Evolutionary conservation across 2,113 vertebrate species (phyloP).

Genomic region (Mastomys natalensis): DNA sequence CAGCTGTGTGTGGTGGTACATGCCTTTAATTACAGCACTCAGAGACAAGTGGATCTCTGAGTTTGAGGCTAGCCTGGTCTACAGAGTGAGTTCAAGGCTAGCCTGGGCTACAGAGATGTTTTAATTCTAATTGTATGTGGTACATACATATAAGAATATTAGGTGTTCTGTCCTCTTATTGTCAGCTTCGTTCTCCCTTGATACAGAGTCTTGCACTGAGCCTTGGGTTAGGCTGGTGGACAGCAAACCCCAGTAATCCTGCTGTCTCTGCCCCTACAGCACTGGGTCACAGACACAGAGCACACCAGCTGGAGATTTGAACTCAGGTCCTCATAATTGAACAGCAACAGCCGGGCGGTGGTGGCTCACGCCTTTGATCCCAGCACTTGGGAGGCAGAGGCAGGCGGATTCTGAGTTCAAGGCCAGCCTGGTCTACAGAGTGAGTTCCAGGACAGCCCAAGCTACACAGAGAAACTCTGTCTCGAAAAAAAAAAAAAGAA

Average conservation of each 20-base stretch:
- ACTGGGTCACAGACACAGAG: background rate
- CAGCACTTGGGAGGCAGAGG: too few relatives aligned
- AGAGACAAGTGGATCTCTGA: background rate
- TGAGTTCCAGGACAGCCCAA: too few relatives aligned
- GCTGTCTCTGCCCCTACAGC: background rate
- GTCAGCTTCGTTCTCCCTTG: background rate
- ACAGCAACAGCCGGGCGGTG: too few relatives aligned
- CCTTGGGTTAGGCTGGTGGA: background rate
- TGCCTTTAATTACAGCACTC: background rate
- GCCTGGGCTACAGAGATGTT: background rate
- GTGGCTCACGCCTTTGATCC: too few relatives aligned
- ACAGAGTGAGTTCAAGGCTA: background rate
- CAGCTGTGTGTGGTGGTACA: background rate
- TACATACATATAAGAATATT: background rate
- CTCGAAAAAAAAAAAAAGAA: too few relatives aligned
- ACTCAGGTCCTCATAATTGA: background rate
- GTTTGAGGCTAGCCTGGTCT: background rate
- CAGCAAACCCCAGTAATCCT: background rate
- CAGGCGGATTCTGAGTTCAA: too few relatives aligned
- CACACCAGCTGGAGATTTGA: background rate
- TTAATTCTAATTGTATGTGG: background rate
- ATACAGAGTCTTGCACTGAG: background rate
- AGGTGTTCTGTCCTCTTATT: background rate
- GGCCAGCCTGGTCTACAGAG: too few relatives aligned
- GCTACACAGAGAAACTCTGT: too few relatives aligned